phyloP scores from a whole-genome alignment of 2,113 vertebrate species.

The Lota lota region DNA sequence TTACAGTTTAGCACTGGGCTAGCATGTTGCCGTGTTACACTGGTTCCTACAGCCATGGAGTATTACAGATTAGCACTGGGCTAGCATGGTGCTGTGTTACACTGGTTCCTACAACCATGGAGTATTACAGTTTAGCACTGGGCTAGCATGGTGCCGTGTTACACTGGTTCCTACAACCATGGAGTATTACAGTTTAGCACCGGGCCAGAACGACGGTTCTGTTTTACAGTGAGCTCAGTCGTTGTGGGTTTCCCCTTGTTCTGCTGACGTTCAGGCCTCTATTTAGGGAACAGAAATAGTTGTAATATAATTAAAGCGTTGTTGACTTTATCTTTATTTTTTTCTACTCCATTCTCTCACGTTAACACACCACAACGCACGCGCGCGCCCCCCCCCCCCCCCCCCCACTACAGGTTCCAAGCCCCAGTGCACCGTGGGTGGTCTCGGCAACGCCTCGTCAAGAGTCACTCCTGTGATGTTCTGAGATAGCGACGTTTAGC shows the following conservation, averaged over 20 bases:
- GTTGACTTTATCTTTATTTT: conserved; percentile 59
- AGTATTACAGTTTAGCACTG: too few species aligned
- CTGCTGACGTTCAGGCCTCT: conserved; percentile 69
- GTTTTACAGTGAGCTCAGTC: neutral
- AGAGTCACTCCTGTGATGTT: conserved; percentile 22
- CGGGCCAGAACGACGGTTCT: conserved; percentile 24
- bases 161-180: conserved; percentile 45
- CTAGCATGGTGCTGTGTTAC: too few species aligned
- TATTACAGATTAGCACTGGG: too few species aligned
- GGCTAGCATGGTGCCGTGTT: conserved; percentile 62
- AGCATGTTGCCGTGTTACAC: conserved; percentile 67
- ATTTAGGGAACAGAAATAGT: conserved; percentile 66
- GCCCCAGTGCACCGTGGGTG: conserved; percentile 57
- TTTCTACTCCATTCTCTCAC: conserved; percentile 40
- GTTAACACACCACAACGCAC: conserved; percentile 65
- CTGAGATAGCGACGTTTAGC: conserved; percentile 67
- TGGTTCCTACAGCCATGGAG: too few species aligned
- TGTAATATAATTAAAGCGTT: conserved; percentile 68
- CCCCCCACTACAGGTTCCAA: conserved; percentile 17
- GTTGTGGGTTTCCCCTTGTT: conserved; percentile 63
- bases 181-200: conserved; percentile 67
- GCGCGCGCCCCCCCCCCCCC: conserved; percentile 28
- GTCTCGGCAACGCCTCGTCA: conserved; percentile 38
- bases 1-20: conserved; percentile 68
- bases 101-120: too few species aligned